Evolutionary conservation across 2,113 vertebrate species (phyloP).

Genomic region (Xiphophorus couchianus): DNA sequence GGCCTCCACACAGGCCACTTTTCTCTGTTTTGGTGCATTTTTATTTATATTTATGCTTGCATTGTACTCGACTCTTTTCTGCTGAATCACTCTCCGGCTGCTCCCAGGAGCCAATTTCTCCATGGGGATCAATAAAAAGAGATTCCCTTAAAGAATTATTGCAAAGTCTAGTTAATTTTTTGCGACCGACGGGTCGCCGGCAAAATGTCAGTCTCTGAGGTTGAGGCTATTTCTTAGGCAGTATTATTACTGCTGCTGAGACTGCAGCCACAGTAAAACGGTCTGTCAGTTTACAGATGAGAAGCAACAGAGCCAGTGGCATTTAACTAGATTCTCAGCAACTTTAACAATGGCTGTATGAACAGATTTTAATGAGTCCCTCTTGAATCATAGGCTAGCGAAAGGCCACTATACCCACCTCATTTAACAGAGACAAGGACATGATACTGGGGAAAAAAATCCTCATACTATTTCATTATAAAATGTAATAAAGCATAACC

Average conservation of each 20-base stretch:
- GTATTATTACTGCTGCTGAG: constrained; percentile 49
- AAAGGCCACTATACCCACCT: constrained; percentile 66
- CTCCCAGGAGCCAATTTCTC: constrained; percentile 20
- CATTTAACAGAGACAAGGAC: constrained; percentile 68
- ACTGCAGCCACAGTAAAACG: constrained; percentile 55
- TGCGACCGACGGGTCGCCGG: constrained; percentile 23
- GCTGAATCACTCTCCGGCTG: constrained; percentile 7
- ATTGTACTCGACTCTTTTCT: not conserved
- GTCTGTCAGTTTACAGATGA: constrained; percentile 66
- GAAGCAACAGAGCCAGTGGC: constrained; percentile 68
- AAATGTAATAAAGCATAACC: constrained; percentile 37
- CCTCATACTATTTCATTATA: constrained; percentile 43
- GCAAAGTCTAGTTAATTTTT: constrained; percentile 13
- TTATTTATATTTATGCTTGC: constrained; percentile 28
- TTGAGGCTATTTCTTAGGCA: constrained; percentile 42
- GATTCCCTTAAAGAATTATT: constrained; percentile 9
- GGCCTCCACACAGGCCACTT: constrained; percentile 1
- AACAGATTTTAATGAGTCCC: constrained; percentile 75
- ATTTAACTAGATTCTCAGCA: constrained; percentile 67
- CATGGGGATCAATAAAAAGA: constrained; percentile 30
- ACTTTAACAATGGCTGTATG: constrained; percentile 69
- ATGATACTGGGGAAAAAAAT: constrained; percentile 42
- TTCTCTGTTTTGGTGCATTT: not conserved
- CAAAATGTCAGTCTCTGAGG: constrained; percentile 62
- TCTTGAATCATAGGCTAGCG: constrained; percentile 62